A percentile compares a stretch with the other conserved stretches of the same genome.
Evolutionary conservation across 2,113 vertebrate genomes (phyloP).

Genomic region (Piaya cayana): DNA sequence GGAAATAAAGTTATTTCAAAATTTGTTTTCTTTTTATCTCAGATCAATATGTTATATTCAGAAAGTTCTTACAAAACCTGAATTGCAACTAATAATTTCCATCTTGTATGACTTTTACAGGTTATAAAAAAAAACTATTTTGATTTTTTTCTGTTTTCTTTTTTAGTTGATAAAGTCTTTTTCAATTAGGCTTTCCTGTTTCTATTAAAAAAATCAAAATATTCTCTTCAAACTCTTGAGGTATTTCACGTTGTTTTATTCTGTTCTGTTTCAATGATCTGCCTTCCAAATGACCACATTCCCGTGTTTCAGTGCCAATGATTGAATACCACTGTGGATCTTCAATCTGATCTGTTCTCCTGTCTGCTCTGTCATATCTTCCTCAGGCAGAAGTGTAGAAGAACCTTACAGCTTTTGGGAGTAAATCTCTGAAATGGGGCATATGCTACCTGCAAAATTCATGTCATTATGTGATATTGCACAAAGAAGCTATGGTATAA

Average conservation of each 20-base stretch:
- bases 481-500: not conserved
- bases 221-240: not conserved
- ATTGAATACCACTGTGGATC: not conserved
- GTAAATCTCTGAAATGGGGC: not conserved
- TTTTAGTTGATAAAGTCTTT: not conserved
- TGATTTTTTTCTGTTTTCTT: not conserved
- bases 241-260: not conserved
- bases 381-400: not conserved
- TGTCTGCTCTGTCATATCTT: not conserved
- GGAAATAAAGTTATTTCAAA: not conserved
- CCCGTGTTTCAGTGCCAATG: not conserved
- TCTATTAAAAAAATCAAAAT: not conserved
- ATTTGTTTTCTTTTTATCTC: conserved; percentile 26
- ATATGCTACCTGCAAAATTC: not conserved
- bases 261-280: not conserved
- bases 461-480: not conserved
- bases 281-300: not conserved
- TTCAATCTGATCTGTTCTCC: not conserved
- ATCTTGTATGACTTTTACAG: not conserved
- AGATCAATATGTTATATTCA: not conserved
- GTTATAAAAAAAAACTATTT: not conserved
- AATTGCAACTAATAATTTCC: not conserved
- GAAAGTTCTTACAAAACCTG: not conserved
- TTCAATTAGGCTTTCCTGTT: not conserved
- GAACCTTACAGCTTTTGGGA: not conserved